Evolutionary conservation across 1,140 invertebrate species (phyloP).

Genomic region (Brachionus rotundiformis): DNA sequence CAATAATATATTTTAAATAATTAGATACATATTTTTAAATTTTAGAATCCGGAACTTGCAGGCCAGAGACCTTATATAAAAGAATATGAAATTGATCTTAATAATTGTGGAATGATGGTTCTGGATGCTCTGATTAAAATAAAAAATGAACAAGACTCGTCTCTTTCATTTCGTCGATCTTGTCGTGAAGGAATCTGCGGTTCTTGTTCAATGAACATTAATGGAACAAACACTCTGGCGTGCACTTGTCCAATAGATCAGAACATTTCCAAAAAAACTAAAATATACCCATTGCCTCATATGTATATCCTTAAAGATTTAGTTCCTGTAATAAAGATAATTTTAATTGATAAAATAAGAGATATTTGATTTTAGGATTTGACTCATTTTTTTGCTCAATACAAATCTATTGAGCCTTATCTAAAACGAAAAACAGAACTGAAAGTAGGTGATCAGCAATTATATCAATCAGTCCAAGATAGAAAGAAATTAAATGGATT

Average conservation of each 20-base stretch:
- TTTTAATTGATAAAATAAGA: background rate
- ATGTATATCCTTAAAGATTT: constrained; percentile 98
- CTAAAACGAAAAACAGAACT: constrained; percentile 75
- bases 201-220: constrained; percentile 98
- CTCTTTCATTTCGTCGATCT: constrained; percentile 89
- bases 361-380: constrained; percentile 69
- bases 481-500: constrained; percentile 88
- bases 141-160: constrained; percentile 95
- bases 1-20: background rate
- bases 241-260: constrained; percentile 90
- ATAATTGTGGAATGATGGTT: constrained; percentile 91
- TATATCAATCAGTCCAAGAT: constrained; percentile 85
- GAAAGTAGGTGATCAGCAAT: constrained; percentile 73
- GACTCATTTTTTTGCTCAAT: constrained; percentile 90
- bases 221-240: constrained; percentile 89
- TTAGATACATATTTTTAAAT: background rate
- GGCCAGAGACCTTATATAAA: constrained; percentile 85
- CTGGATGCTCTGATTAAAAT: constrained; percentile 96
- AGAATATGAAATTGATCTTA: constrained; percentile 87
- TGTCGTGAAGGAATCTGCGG: constrained; percentile 96
- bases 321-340: constrained; percentile 71
- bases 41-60: constrained; percentile 77
- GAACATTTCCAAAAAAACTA: constrained; percentile 74
- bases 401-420: constrained; percentile 90
- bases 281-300: constrained; percentile 93